These are phyloP conservation scores for Enteromius afrohamiltoni DNA, from an alignment of 2,797 vertebrate species.

Conservation along the genomic window DNA sequence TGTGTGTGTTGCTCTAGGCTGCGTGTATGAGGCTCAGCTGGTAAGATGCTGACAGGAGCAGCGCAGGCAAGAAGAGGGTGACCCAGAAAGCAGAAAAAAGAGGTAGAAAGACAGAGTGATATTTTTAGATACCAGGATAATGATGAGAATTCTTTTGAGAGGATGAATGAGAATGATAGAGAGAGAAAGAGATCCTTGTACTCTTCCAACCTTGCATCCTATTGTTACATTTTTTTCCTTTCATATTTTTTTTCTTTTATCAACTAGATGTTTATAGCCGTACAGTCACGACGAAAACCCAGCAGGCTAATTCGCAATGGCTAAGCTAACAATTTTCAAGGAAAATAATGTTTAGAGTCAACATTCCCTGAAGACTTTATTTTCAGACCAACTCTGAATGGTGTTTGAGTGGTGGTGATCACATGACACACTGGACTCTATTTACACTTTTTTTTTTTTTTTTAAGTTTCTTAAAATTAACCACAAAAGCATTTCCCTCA, in stretches of 20 bases:
- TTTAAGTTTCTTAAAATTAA: neutral
- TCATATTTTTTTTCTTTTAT: neutral
- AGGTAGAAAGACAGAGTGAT: constrained; percentile 70
- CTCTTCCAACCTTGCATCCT: neutral
- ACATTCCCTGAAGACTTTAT: neutral
- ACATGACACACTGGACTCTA: neutral
- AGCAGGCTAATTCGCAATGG: neutral
- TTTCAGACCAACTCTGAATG: neutral
- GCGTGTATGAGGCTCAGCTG: constrained; percentile 68
- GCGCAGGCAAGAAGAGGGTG: constrained; percentile 69
- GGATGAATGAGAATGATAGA: constrained; percentile 34
- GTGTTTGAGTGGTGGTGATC: neutral
- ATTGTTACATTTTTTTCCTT: neutral
- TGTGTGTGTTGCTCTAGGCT: constrained; percentile 45
- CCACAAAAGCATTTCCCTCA: neutral
- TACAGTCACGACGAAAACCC: neutral
- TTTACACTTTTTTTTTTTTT: neutral
- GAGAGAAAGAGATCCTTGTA: constrained; percentile 2
- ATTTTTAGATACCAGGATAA: constrained; percentile 81
- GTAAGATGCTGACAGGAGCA: constrained; percentile 68
- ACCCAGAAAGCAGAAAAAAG: constrained; percentile 75
- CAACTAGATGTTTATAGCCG: neutral
- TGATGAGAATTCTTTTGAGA: constrained; percentile 68
- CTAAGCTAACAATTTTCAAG: neutral
- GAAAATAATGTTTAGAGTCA: neutral